phyloP scores from a whole-genome alignment of 2,888 invertebrate genomes.

The Plebejus melissa region DNA sequence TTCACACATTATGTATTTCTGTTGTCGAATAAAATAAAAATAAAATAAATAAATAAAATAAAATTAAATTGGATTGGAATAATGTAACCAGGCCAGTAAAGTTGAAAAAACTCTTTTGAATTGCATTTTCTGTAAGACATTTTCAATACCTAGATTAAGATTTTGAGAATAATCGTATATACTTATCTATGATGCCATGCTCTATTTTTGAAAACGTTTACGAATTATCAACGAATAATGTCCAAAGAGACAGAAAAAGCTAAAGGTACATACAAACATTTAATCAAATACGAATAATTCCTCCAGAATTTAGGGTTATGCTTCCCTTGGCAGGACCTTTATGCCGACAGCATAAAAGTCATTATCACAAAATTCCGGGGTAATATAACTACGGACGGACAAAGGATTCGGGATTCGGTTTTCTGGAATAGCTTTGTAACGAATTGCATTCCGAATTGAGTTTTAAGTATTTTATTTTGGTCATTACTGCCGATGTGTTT shows the following conservation, averaged over 20 bases:
- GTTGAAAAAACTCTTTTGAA: not conserved
- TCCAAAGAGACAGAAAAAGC: not conserved
- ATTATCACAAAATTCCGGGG: not conserved
- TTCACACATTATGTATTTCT: no score
- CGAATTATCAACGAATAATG: not conserved
- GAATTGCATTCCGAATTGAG: constrained; percentile 1
- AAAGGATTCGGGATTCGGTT: not conserved
- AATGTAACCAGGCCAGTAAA: no score
- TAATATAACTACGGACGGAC: not conserved
- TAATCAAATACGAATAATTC: not conserved
- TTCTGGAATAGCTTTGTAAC: not conserved
- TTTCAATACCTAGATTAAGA: not conserved
- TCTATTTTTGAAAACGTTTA: not conserved
- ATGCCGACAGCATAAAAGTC: not conserved
- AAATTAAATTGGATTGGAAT: no score
- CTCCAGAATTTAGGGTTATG: not conserved
- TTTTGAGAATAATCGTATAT: not conserved
- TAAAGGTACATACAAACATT: constrained; percentile 1
- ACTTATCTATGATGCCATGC: not conserved
- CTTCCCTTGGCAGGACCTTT: not conserved
- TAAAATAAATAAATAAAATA: no score
- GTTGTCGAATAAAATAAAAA: no score
- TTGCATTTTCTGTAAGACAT: not conserved
- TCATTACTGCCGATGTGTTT: not conserved
- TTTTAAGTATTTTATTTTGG: constrained; percentile 14